Conservation (phyloP, 1,140 invertebrate genomes). For the Neodiprion lecontei region DNA sequence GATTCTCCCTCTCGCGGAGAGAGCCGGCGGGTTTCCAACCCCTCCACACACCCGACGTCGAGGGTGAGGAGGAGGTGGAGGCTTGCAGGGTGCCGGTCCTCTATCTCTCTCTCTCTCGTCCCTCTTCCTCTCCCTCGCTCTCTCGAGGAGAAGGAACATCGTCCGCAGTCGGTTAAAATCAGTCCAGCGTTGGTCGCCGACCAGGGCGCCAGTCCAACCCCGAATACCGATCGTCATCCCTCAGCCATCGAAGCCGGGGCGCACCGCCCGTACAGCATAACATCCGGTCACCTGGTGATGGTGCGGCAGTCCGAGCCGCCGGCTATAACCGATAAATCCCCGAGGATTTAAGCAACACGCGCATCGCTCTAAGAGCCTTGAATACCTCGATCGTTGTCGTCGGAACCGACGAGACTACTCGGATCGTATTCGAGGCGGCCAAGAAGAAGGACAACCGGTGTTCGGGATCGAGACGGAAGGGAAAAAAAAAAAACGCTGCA, state of each 20-base stretch:
- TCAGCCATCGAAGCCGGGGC: background rate
- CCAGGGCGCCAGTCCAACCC: slow-evolving; percentile 43
- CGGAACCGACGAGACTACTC: too few relatives aligned
- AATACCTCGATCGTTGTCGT: too few relatives aligned
- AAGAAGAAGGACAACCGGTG: too few relatives aligned
- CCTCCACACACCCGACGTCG: background rate
- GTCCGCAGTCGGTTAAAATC: slow-evolving; percentile 33
- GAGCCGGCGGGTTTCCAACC: background rate
- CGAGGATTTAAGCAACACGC: background rate
- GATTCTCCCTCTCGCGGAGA: slow-evolving; percentile 6
- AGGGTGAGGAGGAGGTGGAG: slow-evolving; percentile 13
- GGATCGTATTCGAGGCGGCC: too few relatives aligned
- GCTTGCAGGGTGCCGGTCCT: slow-evolving; percentile 25
- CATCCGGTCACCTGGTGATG: background rate
- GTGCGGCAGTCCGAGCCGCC: background rate
- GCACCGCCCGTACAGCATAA: background rate
- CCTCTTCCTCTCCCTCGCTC: background rate
- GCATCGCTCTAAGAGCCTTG: background rate
- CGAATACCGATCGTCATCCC: background rate
- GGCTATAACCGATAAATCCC: background rate
- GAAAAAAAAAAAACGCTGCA: too few relatives aligned
- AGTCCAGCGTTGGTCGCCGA: slow-evolving; percentile 59
- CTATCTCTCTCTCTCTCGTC: background rate
- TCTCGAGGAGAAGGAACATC: background rate
- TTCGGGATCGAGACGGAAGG: too few relatives aligned